These are phyloP conservation scores for Chelon labrosus DNA, from an alignment of 2,797 vertebrate species.

Conservation along the genomic window DNA sequence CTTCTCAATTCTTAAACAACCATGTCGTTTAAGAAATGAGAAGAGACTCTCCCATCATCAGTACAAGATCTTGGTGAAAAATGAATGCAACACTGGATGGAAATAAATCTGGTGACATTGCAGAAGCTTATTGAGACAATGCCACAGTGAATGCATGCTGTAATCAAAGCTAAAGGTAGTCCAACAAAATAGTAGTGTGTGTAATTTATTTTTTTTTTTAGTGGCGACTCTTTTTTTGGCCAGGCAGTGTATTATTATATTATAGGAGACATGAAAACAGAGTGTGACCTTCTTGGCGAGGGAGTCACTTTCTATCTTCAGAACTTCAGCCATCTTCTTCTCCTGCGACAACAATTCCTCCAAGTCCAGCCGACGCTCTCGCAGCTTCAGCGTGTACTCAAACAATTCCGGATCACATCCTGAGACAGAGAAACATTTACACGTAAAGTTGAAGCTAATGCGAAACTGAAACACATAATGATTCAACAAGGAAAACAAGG, in stretches of 20 bases:
- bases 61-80: not conserved
- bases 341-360: conserved; percentile 88
- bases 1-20: too few relatives aligned
- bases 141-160: too few relatives aligned
- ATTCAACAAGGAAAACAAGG: not conserved
- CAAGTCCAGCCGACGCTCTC: conserved; percentile 86
- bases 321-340: conserved; percentile 82
- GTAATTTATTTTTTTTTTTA: too few relatives aligned
- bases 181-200: too few relatives aligned
- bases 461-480: not conserved
- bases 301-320: conserved; percentile 86
- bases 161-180: too few relatives aligned
- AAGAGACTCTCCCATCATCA: too few relatives aligned
- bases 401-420: conserved; percentile 88
- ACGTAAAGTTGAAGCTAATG: not conserved
- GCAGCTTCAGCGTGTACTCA: conserved; percentile 86
- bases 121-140: too few relatives aligned
- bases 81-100: not conserved
- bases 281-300: conserved; percentile 87
- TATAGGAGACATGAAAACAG: not conserved
- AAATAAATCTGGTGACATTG: too few relatives aligned
- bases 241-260: too few relatives aligned
- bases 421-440: conserved; percentile 60
- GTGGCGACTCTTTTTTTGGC: too few relatives aligned
- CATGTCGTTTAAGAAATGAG: too few relatives aligned